Percentiles rank a stretch among this genome's conserved stretches.
Conservation (phyloP, 2,113 vertebrate genomes). For the Vimba vimba region DNA sequence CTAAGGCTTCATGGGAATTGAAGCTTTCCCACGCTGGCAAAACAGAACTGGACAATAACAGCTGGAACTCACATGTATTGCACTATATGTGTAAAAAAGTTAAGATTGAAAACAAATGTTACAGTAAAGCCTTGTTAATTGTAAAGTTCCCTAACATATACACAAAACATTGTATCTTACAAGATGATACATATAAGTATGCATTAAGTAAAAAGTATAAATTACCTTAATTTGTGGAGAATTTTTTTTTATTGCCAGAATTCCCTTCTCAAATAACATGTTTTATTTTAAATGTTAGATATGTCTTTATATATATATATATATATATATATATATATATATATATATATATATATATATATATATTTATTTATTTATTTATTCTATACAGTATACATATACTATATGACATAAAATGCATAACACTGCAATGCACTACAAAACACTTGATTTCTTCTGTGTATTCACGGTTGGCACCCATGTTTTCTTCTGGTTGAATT, state of each 20-base stretch:
- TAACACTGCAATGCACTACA: too few relatives aligned
- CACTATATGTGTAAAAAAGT: background rate
- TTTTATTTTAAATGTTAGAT: background rate
- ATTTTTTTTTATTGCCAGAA: background rate
- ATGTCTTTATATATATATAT: background rate
- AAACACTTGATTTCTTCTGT: background rate
- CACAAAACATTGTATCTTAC: background rate
- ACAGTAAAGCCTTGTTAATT: background rate
- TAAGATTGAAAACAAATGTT: background rate
- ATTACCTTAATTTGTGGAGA: background rate
- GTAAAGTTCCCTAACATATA: background rate
- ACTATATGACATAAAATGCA: too few relatives aligned
- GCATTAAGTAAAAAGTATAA: background rate
- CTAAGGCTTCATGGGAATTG: slow-evolving; percentile 65
- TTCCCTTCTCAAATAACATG: background rate
- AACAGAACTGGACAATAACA: background rate
- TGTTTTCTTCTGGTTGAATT: background rate
- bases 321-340: too few relatives aligned
- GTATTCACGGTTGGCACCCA: slow-evolving; percentile 4
- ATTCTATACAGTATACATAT: too few relatives aligned
- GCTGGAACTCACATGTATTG: background rate
- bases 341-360: too few relatives aligned
- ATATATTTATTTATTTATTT: too few relatives aligned
- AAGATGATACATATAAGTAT: background rate
- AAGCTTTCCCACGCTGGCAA: slow-evolving; percentile 36